Conservation (phyloP, 2,888 invertebrate species). For the Dryococelus australis region DNA sequence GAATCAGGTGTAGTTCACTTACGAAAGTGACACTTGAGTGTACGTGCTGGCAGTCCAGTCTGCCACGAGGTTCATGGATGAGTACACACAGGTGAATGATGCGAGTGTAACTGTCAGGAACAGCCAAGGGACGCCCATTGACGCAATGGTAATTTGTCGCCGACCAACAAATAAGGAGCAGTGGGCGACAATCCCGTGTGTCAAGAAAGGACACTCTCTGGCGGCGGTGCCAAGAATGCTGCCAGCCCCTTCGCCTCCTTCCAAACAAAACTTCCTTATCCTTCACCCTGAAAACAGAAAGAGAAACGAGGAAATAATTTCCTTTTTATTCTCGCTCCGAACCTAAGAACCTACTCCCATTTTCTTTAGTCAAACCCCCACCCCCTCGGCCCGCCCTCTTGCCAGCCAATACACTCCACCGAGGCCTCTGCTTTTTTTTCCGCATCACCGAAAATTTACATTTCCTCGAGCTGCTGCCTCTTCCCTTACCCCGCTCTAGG, state of each 20-base stretch:
- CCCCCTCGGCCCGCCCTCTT: no score
- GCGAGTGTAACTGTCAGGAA: no score
- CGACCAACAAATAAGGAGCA: not conserved
- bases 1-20: no score
- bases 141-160: no score
- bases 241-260: not conserved
- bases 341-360: conserved; percentile 29
- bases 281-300: conserved; percentile 31
- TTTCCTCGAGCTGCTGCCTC: conserved; percentile 42
- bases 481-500: conserved; percentile 22
- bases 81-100: no score
- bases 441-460: conserved; percentile 46
- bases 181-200: not conserved
- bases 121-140: no score
- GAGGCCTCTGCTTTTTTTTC: conserved; percentile 40
- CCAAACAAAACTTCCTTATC: not conserved
- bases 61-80: no score
- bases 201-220: not conserved
- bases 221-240: not conserved
- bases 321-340: conserved; percentile 37
- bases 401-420: conserved; percentile 43
- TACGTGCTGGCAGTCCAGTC: no score
- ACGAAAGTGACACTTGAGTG: no score
- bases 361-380: conserved; percentile 25
- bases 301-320: conserved; percentile 44